phyloP scores from a whole-genome alignment of 2,113 vertebrate genomes.

The Xiphophorus maculatus region DNA sequence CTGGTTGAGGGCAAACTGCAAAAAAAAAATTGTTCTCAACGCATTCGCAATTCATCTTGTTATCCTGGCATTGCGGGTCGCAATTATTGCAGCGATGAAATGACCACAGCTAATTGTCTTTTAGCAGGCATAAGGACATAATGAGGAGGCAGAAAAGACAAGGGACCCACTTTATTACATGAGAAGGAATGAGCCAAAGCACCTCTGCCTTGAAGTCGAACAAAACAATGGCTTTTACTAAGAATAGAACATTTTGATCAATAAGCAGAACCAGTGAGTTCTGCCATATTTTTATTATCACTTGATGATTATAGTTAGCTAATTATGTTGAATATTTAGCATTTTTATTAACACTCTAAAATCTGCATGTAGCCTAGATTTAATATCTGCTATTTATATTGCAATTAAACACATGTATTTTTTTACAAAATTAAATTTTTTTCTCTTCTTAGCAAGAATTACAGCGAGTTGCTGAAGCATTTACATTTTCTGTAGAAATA shows the following conservation, averaged over 20 bases:
- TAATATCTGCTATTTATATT: neutral
- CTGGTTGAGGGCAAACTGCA: slow-evolving; percentile 58
- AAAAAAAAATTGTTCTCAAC: slow-evolving; percentile 46
- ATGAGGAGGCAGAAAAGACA: slow-evolving; percentile 60
- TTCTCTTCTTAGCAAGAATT: no score
- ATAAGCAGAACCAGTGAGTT: slow-evolving; percentile 13
- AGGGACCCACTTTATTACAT: slow-evolving; percentile 32
- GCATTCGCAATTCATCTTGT: slow-evolving; percentile 58
- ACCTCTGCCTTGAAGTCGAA: slow-evolving; percentile 14
- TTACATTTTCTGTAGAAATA: neutral
- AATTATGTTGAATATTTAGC: neutral
- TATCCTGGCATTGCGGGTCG: slow-evolving; percentile 63
- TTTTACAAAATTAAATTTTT: no score
- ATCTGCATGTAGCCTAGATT: neutral
- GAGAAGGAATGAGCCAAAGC: slow-evolving; percentile 10
- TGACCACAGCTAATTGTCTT: slow-evolving; percentile 72
- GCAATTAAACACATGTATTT: no score
- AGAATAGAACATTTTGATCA: slow-evolving; percentile 39
- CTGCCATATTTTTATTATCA: neutral
- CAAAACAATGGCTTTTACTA: slow-evolving; percentile 5
- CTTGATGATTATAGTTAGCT: neutral
- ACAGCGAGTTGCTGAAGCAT: no score
- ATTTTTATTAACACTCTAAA: neutral
- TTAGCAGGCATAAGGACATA: slow-evolving; percentile 59
- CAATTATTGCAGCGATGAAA: slow-evolving; percentile 72